A percentile compares a stretch with the other conserved stretches of the same genome.
Evolutionary conservation across 2,113 vertebrate species (phyloP).

Genomic region (Nematolebias whitei): DNA sequence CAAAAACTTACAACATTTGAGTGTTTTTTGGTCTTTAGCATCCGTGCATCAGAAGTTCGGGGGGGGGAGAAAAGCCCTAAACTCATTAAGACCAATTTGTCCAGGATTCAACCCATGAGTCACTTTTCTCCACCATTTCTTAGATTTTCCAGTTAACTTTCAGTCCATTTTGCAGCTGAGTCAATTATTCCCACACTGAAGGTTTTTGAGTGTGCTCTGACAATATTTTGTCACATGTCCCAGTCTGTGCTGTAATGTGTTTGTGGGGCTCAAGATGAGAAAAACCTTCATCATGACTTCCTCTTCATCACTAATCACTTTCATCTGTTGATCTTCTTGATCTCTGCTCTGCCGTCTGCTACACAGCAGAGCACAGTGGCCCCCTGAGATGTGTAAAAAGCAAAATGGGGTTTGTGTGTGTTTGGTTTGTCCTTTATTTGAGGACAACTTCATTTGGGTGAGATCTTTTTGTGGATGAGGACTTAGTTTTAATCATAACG

Average conservation of each 20-base stretch:
- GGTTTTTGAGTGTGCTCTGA: neutral
- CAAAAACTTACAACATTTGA: too few species aligned
- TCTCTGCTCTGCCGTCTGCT: conserved; percentile 80
- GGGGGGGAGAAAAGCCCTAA: neutral
- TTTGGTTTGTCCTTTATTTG: conserved; percentile 16
- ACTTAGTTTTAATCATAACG: neutral
- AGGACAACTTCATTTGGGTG: conserved; percentile 4
- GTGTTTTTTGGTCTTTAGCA: too few species aligned
- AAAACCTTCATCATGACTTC: conserved; percentile 89
- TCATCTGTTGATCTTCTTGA: conserved; percentile 84
- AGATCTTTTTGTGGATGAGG: neutral
- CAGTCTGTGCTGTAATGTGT: conserved; percentile 58
- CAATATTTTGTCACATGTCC: conserved; percentile 28
- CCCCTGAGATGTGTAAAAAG: conserved; percentile 33
- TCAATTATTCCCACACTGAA: neutral
- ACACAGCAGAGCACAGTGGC: conserved; percentile 36
- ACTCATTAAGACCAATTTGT: neutral
- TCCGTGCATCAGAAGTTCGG: too few species aligned
- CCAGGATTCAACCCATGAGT: neutral
- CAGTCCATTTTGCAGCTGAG: neutral
- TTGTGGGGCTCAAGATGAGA: conserved; percentile 50
- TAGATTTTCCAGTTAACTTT: neutral
- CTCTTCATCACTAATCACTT: conserved; percentile 94
- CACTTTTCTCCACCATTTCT: neutral
- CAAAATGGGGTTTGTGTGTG: neutral